Base-by-base conservation (phyloP, 2,888 invertebrate genomes). In the Drosophila longiperda region DNA sequence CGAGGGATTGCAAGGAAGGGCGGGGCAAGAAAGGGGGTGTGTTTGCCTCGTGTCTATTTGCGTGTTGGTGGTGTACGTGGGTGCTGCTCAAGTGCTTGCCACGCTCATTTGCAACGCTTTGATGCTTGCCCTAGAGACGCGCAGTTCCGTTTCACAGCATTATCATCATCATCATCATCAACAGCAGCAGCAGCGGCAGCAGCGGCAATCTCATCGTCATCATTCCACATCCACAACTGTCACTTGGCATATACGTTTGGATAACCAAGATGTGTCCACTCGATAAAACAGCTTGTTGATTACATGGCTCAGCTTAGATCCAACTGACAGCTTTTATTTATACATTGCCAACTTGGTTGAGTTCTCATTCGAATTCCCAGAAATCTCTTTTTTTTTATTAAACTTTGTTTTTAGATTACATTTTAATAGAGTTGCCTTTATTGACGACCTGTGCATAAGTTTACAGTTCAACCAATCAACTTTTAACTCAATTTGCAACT, bases 21-120 rank as follows among this genome's bases (percentile, higher is more conserved):
- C 2, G 26, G 17, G 26, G 17, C 26, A 9, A 15, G 49, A 9
- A 26, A 49, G 17, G 5, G 49, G 26, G 17, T 15, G 26, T 26
- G 49, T n/a, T 29, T 50, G 29, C 29, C 17, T 50, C n/a, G 5
- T 29, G n/a, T 45, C 1, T 45, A 45, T 45, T 45, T 45, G 48
- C 11, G 17, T 20, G 15, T 26, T 36, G 45, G 17, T 29, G 38
- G 12, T 2, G 23, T 38, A 33, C 58, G 74, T 78, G 67, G 78
- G 65, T 38, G 78, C 65, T 73, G 61, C 60, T 73, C 38, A 55
- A 65, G 57, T 67, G 58, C 62, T 57, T 66, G 60, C 61, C 66
- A 63, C 60, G 57, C 65, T 68, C 55, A 67, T 75, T 75, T 75
- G 76, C 66, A 66, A 69, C 66, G 75, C 73, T 61, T 75, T 75